A percentile compares a stretch with the other conserved stretches of the same genome.
Conservation (phyloP, 2,888 invertebrate genomes). For the Rotaria sp. region DNA sequence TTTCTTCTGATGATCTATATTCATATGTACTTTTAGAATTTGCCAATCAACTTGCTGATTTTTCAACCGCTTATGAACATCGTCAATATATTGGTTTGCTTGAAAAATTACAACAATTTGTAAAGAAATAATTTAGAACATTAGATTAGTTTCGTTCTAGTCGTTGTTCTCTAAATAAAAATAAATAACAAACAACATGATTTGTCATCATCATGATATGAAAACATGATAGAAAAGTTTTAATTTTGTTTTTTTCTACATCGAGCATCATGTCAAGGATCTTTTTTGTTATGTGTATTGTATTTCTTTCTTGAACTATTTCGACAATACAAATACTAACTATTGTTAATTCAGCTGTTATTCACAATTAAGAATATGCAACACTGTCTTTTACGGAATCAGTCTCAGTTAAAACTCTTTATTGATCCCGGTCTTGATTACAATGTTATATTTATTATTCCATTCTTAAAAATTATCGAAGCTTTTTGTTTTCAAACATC, state of each 20-base stretch:
- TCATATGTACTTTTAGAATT: constrained; percentile 62
- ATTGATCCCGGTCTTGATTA: too few relatives aligned
- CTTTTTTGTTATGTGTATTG: not conserved
- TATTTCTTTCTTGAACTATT: not conserved
- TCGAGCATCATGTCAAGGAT: not conserved
- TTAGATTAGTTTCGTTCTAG: not conserved
- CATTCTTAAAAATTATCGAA: too few relatives aligned
- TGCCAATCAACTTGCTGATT: constrained; percentile 74
- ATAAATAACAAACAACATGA: not conserved
- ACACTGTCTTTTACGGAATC: too few relatives aligned
- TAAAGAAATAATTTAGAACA: not conserved
- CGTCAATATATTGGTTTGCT: constrained; percentile 78
- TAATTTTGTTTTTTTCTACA: not conserved
- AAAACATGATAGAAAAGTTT: not conserved
- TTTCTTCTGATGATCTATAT: not conserved
- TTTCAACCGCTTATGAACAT: constrained; percentile 87
- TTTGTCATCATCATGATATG: not conserved
- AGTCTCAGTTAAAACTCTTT: too few relatives aligned
- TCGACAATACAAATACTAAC: too few relatives aligned
- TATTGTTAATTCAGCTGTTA: too few relatives aligned
- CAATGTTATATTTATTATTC: too few relatives aligned
- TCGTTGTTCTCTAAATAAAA: not conserved
- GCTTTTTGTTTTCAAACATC: too few relatives aligned
- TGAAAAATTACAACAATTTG: constrained; percentile 74
- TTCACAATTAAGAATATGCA: too few relatives aligned